Evolutionary conservation across 2,888 invertebrate genomes (phyloP), one percentile per base, ranked within the genome.

Genomic region (Bellardia bayeri): DNA sequence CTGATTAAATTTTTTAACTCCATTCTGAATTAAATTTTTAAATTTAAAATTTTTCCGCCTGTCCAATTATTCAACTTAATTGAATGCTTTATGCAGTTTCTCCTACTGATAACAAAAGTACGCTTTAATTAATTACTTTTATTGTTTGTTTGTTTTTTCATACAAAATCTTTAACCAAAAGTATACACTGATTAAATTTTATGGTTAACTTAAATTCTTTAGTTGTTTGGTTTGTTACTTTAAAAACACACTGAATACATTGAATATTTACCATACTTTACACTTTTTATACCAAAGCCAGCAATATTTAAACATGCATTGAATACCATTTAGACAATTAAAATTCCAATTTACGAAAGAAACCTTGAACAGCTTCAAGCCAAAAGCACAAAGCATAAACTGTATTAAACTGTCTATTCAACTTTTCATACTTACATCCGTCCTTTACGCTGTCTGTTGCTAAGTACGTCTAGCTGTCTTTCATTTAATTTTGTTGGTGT

Each of bases 281-380:
- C 30, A 51, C 16, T 54, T 74, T 56, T 49, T 56, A 3, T 11
- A n/a, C 49, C 9, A 49, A 9, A 33, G 30, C 11, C n/a, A 81
- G 58, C 63, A 68, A 69, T 72, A 87, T 64, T 42, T 66, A 2
- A 37, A 87, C 68, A 80, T 85, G 85, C 80, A 74, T 74, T 86
- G 88, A 84, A 88, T 88, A 80, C 84, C 79, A 89, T 84, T 86
- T 87, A 86, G 82, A 85, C 88, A 86, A 87, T 89, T 89, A 88
- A 82, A 84, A 88, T 82, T 51, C 69, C 81, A 82, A 74, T 82
- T 78, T 76, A 74, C 82, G 56, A 69, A 71, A 80, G 68, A 86
- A 79, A 56, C 9, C 6, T 45, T 64, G 13, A 72, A 7, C 68
- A 85, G 79, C 82, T 80, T 72, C 11, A 61, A 68, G 80, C 54